Conservation (phyloP, 2,888 invertebrate species). For the Aspidiotus destructor region DNA sequence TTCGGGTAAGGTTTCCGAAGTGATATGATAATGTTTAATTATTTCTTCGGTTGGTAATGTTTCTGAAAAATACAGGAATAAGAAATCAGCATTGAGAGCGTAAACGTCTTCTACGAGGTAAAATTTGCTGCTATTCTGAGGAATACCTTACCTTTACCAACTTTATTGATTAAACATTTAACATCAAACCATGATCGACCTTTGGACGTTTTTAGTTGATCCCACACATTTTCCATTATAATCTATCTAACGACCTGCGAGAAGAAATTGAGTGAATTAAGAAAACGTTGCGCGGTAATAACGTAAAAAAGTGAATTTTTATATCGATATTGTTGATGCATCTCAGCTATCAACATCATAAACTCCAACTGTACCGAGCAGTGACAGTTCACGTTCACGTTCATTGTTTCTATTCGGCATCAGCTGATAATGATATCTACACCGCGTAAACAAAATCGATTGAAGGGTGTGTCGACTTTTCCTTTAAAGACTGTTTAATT, state of each 20-base stretch:
- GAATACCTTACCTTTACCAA: slow-evolving; percentile 12
- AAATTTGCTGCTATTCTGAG: not conserved
- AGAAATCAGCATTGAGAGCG: not conserved
- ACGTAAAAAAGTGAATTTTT: not conserved
- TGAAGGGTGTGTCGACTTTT: slow-evolving; percentile 24
- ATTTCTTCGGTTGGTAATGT: slow-evolving; percentile 18
- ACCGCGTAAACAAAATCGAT: slow-evolving; percentile 5
- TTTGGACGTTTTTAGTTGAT: slow-evolving; percentile 19
- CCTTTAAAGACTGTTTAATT: too few relatives aligned
- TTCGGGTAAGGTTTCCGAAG: slow-evolving; percentile 19
- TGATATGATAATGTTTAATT: slow-evolving; percentile 13
- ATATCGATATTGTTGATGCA: not conserved
- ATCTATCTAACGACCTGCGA: not conserved
- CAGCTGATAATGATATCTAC: too few relatives aligned
- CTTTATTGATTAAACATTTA: slow-evolving; percentile 25
- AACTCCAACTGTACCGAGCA: too few relatives aligned
- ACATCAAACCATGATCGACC: slow-evolving; percentile 27
- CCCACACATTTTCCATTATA: slow-evolving; percentile 29
- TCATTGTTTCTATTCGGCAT: too few relatives aligned
- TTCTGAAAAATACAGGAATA: slow-evolving; percentile 12
- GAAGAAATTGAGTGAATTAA: not conserved
- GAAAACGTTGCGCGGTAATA: not conserved
- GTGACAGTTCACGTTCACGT: too few relatives aligned
- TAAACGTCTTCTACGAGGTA: not conserved
- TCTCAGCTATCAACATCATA: not conserved